These are phyloP conservation scores for Platycheirus rosarum DNA, from an alignment of 2,888 invertebrate genomes.

Conservation along the genomic window DNA sequence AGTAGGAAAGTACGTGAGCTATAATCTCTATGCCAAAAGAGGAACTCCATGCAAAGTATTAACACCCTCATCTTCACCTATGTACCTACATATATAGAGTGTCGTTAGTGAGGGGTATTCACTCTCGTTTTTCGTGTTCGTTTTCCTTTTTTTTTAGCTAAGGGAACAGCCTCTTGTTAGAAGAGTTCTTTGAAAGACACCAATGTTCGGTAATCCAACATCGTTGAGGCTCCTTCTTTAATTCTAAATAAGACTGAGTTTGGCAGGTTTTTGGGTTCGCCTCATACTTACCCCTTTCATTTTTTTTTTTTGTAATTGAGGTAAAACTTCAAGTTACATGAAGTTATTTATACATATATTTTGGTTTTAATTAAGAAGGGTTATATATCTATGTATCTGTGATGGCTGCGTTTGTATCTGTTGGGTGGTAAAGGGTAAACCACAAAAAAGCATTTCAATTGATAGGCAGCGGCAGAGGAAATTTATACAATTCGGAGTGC, in stretches of 20 bases:
- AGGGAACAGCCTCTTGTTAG: background rate
- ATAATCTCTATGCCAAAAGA: slow-evolving; percentile 7
- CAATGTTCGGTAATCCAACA: slow-evolving; percentile 17
- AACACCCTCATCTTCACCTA: slow-evolving; percentile 37
- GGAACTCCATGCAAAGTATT: slow-evolving; percentile 20
- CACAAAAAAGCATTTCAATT: slow-evolving; percentile 5
- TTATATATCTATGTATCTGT: background rate
- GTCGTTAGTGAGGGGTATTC: slow-evolving; percentile 14
- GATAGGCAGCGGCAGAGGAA: background rate
- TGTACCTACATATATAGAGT: too few relatives aligned
- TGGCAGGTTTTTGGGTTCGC: background rate
- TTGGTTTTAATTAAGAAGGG: slow-evolving; percentile 2
- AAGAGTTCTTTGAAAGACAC: slow-evolving; percentile 22
- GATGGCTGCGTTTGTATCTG: background rate
- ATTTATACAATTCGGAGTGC: slow-evolving; percentile 2
- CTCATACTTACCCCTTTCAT: background rate
- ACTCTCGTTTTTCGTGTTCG: background rate
- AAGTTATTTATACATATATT: slow-evolving; percentile 52
- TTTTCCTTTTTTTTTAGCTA: slow-evolving; percentile 8
- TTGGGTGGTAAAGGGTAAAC: too few relatives aligned
- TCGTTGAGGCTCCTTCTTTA: background rate
- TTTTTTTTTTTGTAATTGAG: slow-evolving; percentile 1
- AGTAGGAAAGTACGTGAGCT: slow-evolving; percentile 21
- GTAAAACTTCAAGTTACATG: slow-evolving; percentile 29
- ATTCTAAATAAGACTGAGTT: background rate